phyloP scores from a whole-genome alignment of 2,888 invertebrate genomes.

The Eledona agricola region DNA sequence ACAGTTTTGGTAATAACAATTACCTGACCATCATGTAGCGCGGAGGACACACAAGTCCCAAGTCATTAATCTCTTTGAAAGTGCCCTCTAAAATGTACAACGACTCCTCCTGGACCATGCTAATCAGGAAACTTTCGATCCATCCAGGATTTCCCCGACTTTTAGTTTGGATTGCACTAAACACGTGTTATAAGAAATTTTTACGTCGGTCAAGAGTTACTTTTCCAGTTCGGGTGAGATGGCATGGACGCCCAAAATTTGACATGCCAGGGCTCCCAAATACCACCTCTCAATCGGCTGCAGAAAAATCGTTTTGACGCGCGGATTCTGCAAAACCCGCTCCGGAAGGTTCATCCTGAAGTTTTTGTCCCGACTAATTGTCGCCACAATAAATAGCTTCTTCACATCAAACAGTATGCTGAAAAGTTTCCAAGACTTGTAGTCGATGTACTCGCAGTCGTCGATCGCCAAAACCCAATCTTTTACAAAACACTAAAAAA shows the following conservation, averaged over 20 bases:
- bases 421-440: constrained; percentile 66
- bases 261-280: constrained; percentile 71
- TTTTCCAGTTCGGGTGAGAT: constrained; percentile 73
- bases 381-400: constrained; percentile 61
- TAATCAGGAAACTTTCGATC: constrained; percentile 72
- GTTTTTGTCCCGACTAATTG: constrained; percentile 43
- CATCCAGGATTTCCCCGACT: constrained; percentile 73
- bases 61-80: constrained; percentile 51
- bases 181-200: constrained; percentile 22
- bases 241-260: constrained; percentile 69
- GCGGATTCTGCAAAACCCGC: constrained; percentile 11
- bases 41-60: constrained; percentile 56
- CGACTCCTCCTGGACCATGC: constrained; percentile 66
- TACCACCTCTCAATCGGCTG: constrained; percentile 67
- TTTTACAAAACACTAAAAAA: constrained; percentile 34
- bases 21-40: constrained; percentile 56
- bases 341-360: constrained; percentile 18
- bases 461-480: constrained; percentile 66
- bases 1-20: too few species aligned
- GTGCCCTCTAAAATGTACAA: constrained; percentile 62
- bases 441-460: constrained; percentile 68
- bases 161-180: constrained; percentile 66
- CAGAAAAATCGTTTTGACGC: constrained; percentile 60
- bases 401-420: constrained; percentile 62
- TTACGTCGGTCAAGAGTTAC: constrained; percentile 54